Evolutionary conservation across 2,113 vertebrate species (phyloP).

Genomic region (Bungarus multicinctus): DNA sequence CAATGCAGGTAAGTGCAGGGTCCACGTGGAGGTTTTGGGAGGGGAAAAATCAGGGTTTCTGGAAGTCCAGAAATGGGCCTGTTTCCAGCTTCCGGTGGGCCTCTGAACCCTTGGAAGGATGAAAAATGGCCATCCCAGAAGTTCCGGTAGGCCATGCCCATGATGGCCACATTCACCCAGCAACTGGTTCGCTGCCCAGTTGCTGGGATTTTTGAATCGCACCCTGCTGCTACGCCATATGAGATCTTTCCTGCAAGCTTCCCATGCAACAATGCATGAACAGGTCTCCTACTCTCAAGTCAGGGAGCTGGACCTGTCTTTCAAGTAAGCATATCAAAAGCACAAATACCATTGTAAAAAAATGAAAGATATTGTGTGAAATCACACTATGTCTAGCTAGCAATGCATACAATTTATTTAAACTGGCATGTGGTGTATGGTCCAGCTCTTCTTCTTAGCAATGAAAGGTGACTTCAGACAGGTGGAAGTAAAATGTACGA

Average conservation of each 20-base stretch:
- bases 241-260: neutral
- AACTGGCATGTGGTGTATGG: neutral
- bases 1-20: too few species aligned
- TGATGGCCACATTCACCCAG: too few species aligned
- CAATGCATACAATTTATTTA: neutral
- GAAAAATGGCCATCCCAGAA: too few species aligned
- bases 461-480: conserved; percentile 13
- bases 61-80: too few species aligned
- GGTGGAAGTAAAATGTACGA: neutral
- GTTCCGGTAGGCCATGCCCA: too few species aligned
- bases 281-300: neutral
- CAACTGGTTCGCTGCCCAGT: too few species aligned
- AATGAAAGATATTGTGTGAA: neutral
- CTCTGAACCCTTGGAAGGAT: too few species aligned
- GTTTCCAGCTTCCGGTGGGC: too few species aligned
- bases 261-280: neutral
- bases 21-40: too few species aligned
- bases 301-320: neutral
- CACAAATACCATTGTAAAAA: neutral
- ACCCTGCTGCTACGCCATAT: neutral
- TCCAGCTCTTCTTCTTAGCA: neutral
- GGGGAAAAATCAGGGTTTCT: too few species aligned
- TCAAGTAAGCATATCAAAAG: neutral
- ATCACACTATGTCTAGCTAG: neutral
- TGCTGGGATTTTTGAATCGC: too few species aligned